These are phyloP conservation scores for Cybosia mesomella DNA, from an alignment of 2,888 invertebrate genomes.

Conservation along the genomic window DNA sequence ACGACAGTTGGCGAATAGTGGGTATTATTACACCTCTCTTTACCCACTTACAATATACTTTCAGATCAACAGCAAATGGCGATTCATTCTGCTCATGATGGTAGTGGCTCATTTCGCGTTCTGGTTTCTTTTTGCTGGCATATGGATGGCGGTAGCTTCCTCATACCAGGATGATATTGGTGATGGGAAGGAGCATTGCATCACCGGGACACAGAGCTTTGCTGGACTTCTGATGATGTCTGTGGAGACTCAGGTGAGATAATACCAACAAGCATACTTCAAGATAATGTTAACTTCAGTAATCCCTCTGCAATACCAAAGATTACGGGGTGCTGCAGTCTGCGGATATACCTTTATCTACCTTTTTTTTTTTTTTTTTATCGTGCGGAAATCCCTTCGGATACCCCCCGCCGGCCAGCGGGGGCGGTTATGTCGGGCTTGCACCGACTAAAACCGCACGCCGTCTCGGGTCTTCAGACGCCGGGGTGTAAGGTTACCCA, in stretches of 20 bases:
- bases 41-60: background rate
- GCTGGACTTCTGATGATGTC: conserved; percentile 92
- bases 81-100: conserved; percentile 89
- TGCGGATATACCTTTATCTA: no score
- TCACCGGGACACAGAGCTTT: conserved; percentile 88
- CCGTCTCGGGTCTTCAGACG: no score
- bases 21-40: no score
- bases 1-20: no score
- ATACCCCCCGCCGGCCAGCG: no score
- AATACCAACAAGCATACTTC: background rate
- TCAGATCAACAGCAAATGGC: conserved; percentile 91
- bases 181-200: conserved; percentile 87
- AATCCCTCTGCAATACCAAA: no score
- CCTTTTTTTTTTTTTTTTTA: background rate
- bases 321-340: no score
- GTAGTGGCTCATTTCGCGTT: conserved; percentile 89
- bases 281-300: background rate
- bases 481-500: no score
- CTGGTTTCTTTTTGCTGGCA: conserved; percentile 92
- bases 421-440: no score
- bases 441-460: no score
- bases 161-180: conserved; percentile 93
- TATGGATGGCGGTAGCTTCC: conserved; percentile 91
- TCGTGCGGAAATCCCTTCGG: no score
- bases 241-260: conserved; percentile 92